Evolutionary conservation across 2,113 vertebrate species (phyloP).

Genomic region (Carassius gibelio): DNA sequence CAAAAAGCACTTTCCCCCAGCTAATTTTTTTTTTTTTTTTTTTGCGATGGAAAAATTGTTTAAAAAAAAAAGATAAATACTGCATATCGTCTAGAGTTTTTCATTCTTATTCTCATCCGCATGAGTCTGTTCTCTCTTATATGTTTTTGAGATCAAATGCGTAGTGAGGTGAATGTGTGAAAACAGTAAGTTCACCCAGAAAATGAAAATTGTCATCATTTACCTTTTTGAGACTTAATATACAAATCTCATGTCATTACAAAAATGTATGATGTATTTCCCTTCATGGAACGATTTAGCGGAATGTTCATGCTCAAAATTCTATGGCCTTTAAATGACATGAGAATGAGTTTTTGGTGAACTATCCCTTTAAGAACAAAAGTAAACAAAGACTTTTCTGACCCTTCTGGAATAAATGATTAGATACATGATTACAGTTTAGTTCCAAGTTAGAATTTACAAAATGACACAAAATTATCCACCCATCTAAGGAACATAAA

Average conservation of each 20-base stretch:
- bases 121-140: not conserved
- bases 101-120: constrained; percentile 66
- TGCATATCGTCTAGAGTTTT: constrained; percentile 59
- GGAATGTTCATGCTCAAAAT: not conserved
- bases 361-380: not conserved
- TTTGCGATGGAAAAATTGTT: not conserved
- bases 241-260: not conserved
- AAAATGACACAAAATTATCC: not conserved
- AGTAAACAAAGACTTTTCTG: not conserved
- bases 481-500: constrained; percentile 17
- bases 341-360: not conserved
- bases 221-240: not conserved
- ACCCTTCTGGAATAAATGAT: not conserved
- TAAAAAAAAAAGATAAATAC: constrained; percentile 47
- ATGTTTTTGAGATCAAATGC: not conserved
- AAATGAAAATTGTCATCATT: not conserved
- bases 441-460: not conserved
- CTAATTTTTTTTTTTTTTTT: no score
- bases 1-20: not conserved
- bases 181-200: not conserved
- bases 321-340: not conserved
- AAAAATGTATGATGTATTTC: not conserved
- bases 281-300: no score
- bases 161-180: not conserved
- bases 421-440: not conserved